Base-by-base conservation (phyloP, 92 coral and sea anemone genomes). In the Palythoa grandiflora region DNA sequence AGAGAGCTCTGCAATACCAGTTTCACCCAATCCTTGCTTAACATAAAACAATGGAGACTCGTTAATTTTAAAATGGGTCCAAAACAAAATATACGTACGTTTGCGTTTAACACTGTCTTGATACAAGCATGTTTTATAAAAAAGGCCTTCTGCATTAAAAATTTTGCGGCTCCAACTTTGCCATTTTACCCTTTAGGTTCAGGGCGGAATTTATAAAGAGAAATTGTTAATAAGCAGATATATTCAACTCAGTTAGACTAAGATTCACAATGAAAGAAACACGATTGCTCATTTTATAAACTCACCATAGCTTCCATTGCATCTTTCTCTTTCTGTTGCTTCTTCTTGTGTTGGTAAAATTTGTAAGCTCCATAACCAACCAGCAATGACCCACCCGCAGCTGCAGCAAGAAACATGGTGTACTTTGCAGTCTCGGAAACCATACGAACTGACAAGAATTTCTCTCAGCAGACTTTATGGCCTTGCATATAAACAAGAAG, bases 291-390 rank as follows among this genome's bases (percentile, higher is more conserved):
- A 53, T 38, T 54, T 77, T n/a, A n/a, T n/a, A 63, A 63, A 44
- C 86, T 81, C 20, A 81, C 86, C 86, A 81, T 81, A 38, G 86
- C 86, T 11, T 81, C 75, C 86, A 81, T 81, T 68, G 75, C 86
- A 65, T 81, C 86, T 21, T 65, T 81, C 21, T 71, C 47, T 35
- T 81, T 81, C 86, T 81, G 86, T 1, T 81, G 59, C 61, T 81
- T 81, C 75, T 81, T 81, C 86, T 17, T 81, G 40, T 20, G 59
- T 37, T 81, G 86, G 74, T 38, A 66, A 81, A 81, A 65, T 71
- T 65, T 81, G 19, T 81, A 81, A 13, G 86, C 86, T 47, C 86
- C 86, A 81, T 81, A 81, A 20, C 86, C 86, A 66, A 81, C 13
- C 40, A 47, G 75, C 12, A 81, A 1, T 28, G 86, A 81, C 7